Base-by-base conservation (phyloP, 2,888 invertebrate species). In the Unio delphinus region DNA sequence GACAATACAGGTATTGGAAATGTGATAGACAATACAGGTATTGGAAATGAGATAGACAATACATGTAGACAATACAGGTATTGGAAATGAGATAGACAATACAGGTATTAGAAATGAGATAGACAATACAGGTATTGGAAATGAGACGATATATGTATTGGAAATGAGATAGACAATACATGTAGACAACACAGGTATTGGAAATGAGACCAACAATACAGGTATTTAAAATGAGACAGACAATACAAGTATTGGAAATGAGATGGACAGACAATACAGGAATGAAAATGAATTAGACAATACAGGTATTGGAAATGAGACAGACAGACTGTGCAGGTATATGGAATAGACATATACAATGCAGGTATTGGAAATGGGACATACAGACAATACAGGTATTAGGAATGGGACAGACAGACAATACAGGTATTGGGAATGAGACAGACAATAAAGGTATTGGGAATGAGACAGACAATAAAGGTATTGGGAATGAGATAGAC, bases 351-450 rank as follows among this genome's bases (percentile, higher is more conserved):
- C n/a, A n/a, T n/a, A n/a, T n/a, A n/a, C 34, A 34, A 34, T 34
- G 8, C 72, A 18, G n/a, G 20, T 23, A 18, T 59, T 23, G 0
- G 11, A 8, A 58, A 58, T 58, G 58, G 15, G 30, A 34, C 30
- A 92, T 97, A 55, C 98, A 98, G 91, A 97, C 97, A 28, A 95
- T 98, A 78, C 97, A 95, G 92, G 95, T 95, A 86, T 87, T 34
- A 86, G 7, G 26, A 17, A 20, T 23, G 30, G 20, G 20, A 18
- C 55, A 55, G 17, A 45, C 15, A 34, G 7, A 34, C 34, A 34
- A 8, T 34, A 34, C 69, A 18, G n/a, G 59, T 23, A 59, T 59
- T 11, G 0, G 11, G n/a, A 59, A 59, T 59, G 59, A 15, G 34
- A 34, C 34, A 92, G 97, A 55, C 98, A 28, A 95, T 98, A 77